Evolutionary conservation across 2,797 vertebrate genomes (phyloP), one percentile per base, ranked within the genome.

Genomic region (Fundulus diaphanus): DNA sequence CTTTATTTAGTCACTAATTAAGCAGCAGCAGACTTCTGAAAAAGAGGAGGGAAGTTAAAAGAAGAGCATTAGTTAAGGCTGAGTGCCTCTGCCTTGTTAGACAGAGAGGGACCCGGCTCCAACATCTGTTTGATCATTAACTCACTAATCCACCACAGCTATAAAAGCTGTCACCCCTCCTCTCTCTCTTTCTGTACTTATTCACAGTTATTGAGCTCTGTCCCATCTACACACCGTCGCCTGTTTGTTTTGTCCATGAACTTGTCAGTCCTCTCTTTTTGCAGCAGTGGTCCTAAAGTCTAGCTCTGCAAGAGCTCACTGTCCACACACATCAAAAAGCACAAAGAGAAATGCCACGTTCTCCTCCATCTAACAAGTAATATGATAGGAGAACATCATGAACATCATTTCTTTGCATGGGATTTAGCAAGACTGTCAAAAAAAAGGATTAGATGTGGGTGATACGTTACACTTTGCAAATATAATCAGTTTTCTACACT

Each of bases 61-160:
- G 74, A 49, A 54, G 81, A 69, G 77, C 82, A 88, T 94, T 89
- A 93, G 91, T 91, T 81, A 84, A 57, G 88, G 85, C 79, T 89
- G 89, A 90, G 84, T 87, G 86, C 82, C 74, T 73, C 79, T 81
- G 86, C 89, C 89, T 91, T 24, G 79, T 92, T 91, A 88, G 88
- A 87, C 31, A 54, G 77, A 81, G 78, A 73, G 57, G 29, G 74
- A 78, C 74, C 51, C 63, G 70, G 86, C 76, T 79, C 73, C 83
- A 78, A 84, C 82, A 79, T 76, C 82, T 84, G 87, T 91, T 81
- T 90, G 87, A 92, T 90, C 85, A 91, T 92, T 91, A 92, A 92
- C 92, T 89, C 81, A n/a, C 73, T 80, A 40, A 81, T 76, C 61
- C 82, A 77, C 82, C 76, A 3, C 2, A 16, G 48, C 82, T 59